Evolutionary conservation across 2,113 vertebrate genomes (phyloP).

Genomic region (Pachyramphus minor): DNA sequence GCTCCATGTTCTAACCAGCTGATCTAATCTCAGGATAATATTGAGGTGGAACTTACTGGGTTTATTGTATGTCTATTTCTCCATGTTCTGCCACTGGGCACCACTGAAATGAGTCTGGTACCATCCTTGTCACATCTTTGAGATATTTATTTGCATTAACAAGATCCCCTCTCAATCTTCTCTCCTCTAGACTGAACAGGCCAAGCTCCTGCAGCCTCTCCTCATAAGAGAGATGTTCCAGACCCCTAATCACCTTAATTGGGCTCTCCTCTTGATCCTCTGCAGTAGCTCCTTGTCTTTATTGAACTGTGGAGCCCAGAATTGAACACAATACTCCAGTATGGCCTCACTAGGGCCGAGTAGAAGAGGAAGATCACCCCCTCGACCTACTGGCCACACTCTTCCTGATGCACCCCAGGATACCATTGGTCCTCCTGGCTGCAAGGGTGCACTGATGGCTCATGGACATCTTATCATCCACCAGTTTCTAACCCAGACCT

Average conservation of each 20-base stretch:
- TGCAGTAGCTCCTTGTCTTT: not conserved
- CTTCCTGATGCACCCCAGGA: not conserved
- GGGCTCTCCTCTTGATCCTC: not conserved
- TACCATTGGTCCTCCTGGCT: not conserved
- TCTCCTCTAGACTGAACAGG: not conserved
- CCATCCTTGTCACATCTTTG: not conserved
- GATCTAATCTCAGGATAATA: not conserved
- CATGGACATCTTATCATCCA: not conserved
- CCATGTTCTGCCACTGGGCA: not conserved
- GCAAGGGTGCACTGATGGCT: not conserved
- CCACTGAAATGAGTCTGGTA: not conserved
- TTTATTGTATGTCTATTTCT: not conserved
- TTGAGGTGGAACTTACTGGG: not conserved
- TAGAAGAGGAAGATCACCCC: not conserved
- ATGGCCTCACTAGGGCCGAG: not conserved
- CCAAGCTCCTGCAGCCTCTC: not conserved
- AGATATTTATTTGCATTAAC: not conserved
- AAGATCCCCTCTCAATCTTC: not conserved
- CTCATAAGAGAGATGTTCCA: not conserved
- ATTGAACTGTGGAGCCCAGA: not conserved
- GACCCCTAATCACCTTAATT: not conserved
- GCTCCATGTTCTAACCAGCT: not conserved
- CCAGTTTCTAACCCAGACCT: fast-evolving
- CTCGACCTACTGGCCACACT: not conserved
- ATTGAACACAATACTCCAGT: not conserved